Percentiles rank a stretch among this genome's conserved stretches.
These are phyloP conservation scores for Lasioglossum zephyrum DNA, from an alignment of 2,888 invertebrate species.

Conservation along the genomic window DNA sequence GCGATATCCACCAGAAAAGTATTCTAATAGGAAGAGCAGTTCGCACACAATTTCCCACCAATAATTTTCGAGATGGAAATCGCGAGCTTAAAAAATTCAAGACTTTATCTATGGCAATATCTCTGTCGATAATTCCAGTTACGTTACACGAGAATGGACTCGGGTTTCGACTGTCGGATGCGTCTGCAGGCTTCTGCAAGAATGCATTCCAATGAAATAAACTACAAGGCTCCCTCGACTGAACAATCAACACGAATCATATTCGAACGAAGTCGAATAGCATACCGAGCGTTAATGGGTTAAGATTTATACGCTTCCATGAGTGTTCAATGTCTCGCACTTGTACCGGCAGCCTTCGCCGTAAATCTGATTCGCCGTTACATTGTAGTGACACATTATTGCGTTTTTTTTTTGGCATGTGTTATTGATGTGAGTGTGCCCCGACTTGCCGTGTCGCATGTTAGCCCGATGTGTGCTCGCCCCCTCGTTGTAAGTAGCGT, in stretches of 20 bases:
- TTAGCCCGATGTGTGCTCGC: conserved; percentile 77
- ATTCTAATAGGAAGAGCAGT: neutral
- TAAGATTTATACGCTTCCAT: neutral
- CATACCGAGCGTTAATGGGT: conserved; percentile 7
- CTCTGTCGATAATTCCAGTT: neutral
- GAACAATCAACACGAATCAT: neutral
- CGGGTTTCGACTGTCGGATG: neutral
- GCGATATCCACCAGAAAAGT: neutral
- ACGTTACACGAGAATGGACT: neutral
- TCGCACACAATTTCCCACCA: neutral
- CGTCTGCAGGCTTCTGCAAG: neutral
- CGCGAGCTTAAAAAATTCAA: neutral
- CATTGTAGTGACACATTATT: conserved; percentile 25
- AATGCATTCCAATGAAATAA: neutral
- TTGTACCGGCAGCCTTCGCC: conserved; percentile 7
- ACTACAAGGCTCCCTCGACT: neutral
- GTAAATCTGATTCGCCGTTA: neutral
- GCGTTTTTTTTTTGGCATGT: conserved; percentile 56
- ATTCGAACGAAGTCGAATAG: neutral
- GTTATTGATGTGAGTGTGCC: conserved; percentile 57
- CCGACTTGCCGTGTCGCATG: conserved; percentile 73
- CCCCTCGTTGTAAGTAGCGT: conserved; percentile 83
- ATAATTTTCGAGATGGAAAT: neutral
- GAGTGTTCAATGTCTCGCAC: neutral
- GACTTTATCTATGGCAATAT: neutral